A percentile compares a stretch with the other conserved stretches of the same genome.
These are phyloP conservation scores for Malacosoma neustria DNA, from an alignment of 2,888 invertebrate genomes.

Conservation along the genomic window DNA sequence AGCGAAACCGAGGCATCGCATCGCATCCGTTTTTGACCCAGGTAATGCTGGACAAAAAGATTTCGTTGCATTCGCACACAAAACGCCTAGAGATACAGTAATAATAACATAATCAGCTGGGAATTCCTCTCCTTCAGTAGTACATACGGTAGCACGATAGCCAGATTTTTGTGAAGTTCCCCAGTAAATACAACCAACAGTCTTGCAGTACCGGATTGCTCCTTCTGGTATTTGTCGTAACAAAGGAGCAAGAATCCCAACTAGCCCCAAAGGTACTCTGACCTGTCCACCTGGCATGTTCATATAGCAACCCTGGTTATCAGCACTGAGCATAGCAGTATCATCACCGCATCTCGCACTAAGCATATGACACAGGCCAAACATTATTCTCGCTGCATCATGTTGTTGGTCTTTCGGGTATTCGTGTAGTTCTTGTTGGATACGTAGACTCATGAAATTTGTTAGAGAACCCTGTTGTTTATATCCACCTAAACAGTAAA, in stretches of 20 bases:
- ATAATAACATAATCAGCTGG: constrained; percentile 86
- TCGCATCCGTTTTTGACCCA: constrained; percentile 79
- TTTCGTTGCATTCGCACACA: constrained; percentile 76
- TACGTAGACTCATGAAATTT: constrained; percentile 78
- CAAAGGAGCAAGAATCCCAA: constrained; percentile 78
- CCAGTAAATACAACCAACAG: constrained; percentile 82
- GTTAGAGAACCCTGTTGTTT: constrained; percentile 78
- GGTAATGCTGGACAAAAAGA: constrained; percentile 84
- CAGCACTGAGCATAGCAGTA: constrained; percentile 50
- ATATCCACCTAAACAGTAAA: constrained; percentile 75
- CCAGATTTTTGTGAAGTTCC: constrained; percentile 70
- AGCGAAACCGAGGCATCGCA: constrained; percentile 80
- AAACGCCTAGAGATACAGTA: constrained; percentile 84
- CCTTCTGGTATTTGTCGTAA: constrained; percentile 78
- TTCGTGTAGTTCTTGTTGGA: constrained; percentile 79
- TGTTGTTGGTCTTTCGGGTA: constrained; percentile 80
- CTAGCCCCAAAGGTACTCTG: constrained; percentile 77
- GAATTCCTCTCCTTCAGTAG: constrained; percentile 80
- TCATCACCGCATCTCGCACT: constrained; percentile 80
- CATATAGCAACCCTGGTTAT: constrained; percentile 56
- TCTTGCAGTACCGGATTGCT: constrained; percentile 78
- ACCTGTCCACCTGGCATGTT: constrained; percentile 75
- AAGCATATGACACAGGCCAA: constrained; percentile 77
- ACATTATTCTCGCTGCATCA: constrained; percentile 80
- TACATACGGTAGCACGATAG: constrained; percentile 73